Evolutionary conservation across 2,888 invertebrate species (phyloP).

Genomic region (Hydropsyche betteni): DNA sequence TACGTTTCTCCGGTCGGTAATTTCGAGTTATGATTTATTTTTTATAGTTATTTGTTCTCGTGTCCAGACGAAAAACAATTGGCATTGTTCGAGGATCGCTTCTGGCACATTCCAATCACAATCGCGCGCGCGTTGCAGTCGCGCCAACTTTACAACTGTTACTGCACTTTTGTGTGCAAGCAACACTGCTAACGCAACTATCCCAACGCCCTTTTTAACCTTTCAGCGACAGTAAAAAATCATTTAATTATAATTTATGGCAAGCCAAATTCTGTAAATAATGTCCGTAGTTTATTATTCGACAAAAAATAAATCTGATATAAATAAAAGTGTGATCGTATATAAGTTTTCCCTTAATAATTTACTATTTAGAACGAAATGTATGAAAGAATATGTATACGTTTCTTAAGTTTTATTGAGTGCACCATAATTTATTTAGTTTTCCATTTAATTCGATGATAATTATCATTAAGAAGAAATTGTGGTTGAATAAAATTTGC

Average conservation of each 20-base stretch:
- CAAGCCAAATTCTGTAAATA: no score
- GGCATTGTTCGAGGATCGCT: slow-evolving; percentile 49
- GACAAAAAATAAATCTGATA: no score
- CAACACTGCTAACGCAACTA: slow-evolving; percentile 33
- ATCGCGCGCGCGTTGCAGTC: slow-evolving; percentile 35
- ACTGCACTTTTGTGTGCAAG: slow-evolving; percentile 40
- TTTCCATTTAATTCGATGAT: no score
- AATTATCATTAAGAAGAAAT: no score
- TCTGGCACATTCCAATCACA: slow-evolving; percentile 49
- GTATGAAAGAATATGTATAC: no score
- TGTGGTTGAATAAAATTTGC: no score
- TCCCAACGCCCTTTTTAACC: slow-evolving; percentile 37
- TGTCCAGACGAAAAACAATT: slow-evolving; percentile 47
- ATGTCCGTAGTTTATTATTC: no score
- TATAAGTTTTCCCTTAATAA: no score
- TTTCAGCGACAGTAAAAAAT: neutral
- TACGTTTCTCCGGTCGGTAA: neutral
- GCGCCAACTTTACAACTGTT: slow-evolving; percentile 44
- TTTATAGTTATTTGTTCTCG: slow-evolving; percentile 47
- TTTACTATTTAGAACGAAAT: no score
- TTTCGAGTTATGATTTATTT: slow-evolving; percentile 35
- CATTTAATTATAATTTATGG: neutral
- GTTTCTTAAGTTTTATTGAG: no score
- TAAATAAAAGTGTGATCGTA: no score
- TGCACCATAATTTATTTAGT: no score